phyloP scores from a whole-genome alignment of 2,888 invertebrate genomes.

The Drosophila conformis region DNA sequence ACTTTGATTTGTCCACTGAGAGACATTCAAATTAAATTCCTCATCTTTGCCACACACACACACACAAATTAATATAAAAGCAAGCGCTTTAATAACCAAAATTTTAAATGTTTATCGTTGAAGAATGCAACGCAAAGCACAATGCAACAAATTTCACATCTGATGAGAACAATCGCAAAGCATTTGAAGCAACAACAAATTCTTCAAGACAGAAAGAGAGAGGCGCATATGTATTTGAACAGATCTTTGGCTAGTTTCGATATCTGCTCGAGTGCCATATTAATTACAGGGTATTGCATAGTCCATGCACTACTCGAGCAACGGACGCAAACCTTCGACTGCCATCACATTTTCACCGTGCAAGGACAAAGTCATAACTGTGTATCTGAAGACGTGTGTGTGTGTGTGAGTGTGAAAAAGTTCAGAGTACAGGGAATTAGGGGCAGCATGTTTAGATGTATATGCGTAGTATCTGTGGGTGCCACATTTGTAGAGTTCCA shows the following conservation, averaged over 20 bases:
- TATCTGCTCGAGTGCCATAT: not conserved
- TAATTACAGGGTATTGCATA: slow-evolving; percentile 21
- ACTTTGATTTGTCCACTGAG: slow-evolving; percentile 79
- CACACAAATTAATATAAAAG: not conserved
- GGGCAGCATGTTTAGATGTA: not conserved
- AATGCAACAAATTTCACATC: not conserved
- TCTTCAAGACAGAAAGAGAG: not conserved
- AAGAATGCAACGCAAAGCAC: not conserved
- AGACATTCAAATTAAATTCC: slow-evolving; percentile 74
- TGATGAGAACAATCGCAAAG: not conserved
- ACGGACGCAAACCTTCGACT: slow-evolving; percentile 63
- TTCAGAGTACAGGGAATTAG: not conserved
- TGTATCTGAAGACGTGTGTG: slow-evolving; percentile 24
- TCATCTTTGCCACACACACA: slow-evolving; percentile 29
- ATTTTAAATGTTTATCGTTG: not conserved
- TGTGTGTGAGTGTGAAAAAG: not conserved
- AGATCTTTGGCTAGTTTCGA: not conserved
- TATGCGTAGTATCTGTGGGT: slow-evolving; percentile 19
- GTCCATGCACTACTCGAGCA: slow-evolving; percentile 14
- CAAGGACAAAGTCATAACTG: slow-evolving; percentile 58
- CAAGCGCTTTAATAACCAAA: not conserved
- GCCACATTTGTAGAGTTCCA: slow-evolving; percentile 41
- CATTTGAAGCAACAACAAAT: not conserved
- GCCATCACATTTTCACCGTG: slow-evolving; percentile 36
- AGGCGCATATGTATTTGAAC: not conserved